Evolutionary conservation across 2,888 invertebrate species (phyloP), one percentile per base, ranked within the genome.

Genomic region (Drosophila prolongata): DNA sequence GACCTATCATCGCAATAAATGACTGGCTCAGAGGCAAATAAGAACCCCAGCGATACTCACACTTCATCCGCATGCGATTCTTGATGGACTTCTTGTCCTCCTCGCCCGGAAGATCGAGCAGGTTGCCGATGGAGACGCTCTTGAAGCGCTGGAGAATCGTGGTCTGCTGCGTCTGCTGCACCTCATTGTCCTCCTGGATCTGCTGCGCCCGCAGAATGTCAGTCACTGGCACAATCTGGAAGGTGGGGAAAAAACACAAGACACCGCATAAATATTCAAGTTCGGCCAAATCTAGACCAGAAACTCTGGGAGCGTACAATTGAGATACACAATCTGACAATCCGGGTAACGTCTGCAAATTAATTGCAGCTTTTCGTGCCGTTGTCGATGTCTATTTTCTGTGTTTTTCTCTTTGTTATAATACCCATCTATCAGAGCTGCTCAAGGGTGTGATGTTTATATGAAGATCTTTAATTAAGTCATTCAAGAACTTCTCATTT

Each of bases 11-110:
- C 8, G 30, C 27, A 6, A 30, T 30, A 35, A 11, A 35, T 11
- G 11, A 24, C 24, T 35, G 10, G 9, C 11, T 35, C 9, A 10
- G 13, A 14, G 1, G n/a, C 9, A 34, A 0, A 14, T 11, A 35
- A 35, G 34, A 24, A 55, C 43, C 3, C n/a, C 24, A n/a, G 24
- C n/a, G n/a, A 4, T 16, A 83, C 90, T 90, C 74, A 91, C 91
- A 86, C 87, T 89, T 91, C 70, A 83, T 84, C 56, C 87, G 84
- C 82, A 92, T 83, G 61, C 90, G 89, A 71, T 90, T 90, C 49
- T 83, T 83, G 54, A 92, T 91, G 34, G 92, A 90, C 77, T 91
- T 91, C 77, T 92, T 92, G 59, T 92, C 92, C 71, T 90, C 90
- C 65, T 90, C 91, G 34, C 76, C 75, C 43, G 91, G 91, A 44